Percentiles rank a stretch among this genome's conserved stretches.
These are phyloP conservation scores for Barnardius zonarius DNA, from an alignment of 2,113 vertebrate genomes.

Conservation along the genomic window DNA sequence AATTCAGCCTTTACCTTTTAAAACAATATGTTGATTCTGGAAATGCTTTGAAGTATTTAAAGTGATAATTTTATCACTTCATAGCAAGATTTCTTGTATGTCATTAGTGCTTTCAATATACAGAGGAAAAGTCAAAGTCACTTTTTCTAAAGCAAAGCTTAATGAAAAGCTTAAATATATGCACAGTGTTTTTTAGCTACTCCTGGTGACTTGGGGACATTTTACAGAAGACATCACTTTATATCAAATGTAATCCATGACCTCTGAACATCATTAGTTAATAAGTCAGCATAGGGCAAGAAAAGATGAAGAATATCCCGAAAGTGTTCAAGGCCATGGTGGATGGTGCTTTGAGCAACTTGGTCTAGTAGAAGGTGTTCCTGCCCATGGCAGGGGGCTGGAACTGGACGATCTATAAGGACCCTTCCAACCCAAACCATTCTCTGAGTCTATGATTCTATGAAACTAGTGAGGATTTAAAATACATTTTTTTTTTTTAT, in stretches of 20 bases:
- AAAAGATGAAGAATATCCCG: not conserved
- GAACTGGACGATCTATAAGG: not conserved
- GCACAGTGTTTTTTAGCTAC: not conserved
- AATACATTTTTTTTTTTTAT: not conserved
- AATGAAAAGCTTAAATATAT: not conserved
- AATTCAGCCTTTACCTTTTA: not conserved
- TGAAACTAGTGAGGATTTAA: not conserved
- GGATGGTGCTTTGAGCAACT: not conserved
- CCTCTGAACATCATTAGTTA: not conserved
- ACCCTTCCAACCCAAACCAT: not conserved
- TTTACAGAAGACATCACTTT: not conserved
- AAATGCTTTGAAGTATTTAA: slow-evolving; percentile 7
- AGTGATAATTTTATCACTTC: not conserved
- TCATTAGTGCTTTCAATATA: not conserved
- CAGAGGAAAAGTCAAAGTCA: not conserved
- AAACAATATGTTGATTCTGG: not conserved
- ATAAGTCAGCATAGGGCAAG: not conserved
- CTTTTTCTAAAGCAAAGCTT: not conserved
- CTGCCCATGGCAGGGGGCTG: not conserved
- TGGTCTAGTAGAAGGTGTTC: not conserved
- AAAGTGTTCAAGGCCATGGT: not conserved
- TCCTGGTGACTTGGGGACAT: not conserved
- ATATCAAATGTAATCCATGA: not conserved
- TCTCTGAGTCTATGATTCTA: not conserved
- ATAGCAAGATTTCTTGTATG: not conserved